Evolutionary conservation across 2,113 vertebrate genomes (phyloP).

Genomic region (Bungarus multicinctus): DNA sequence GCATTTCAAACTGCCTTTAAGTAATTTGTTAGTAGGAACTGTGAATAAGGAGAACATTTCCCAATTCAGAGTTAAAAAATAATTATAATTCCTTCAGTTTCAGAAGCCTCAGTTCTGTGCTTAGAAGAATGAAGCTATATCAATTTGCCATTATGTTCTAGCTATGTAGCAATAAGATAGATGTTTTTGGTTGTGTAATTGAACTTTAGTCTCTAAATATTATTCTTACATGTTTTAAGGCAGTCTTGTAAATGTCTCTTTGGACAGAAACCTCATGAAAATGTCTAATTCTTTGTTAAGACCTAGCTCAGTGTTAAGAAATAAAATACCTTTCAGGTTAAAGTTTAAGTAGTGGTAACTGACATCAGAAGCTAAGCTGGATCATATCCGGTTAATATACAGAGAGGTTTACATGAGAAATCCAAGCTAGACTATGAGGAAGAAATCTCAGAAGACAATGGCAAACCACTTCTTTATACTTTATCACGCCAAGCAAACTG

Average conservation of each 20-base stretch:
- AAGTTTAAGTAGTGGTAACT: neutral
- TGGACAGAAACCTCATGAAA: neutral
- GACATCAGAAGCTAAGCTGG: neutral
- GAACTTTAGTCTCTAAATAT: neutral
- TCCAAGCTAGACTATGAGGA: neutral
- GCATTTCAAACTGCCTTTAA: neutral
- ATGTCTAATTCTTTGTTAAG: neutral
- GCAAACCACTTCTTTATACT: neutral
- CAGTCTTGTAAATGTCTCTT: neutral
- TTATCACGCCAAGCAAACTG: neutral
- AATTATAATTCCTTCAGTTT: neutral
- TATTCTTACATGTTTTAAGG: neutral
- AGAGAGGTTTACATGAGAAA: neutral
- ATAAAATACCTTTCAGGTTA: neutral
- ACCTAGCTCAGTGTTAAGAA: neutral
- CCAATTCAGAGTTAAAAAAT: neutral
- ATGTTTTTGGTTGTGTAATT: neutral
- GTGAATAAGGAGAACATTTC: neutral
- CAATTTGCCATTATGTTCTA: neutral
- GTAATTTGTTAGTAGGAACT: neutral
- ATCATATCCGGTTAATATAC: neutral
- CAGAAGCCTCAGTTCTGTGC: neutral
- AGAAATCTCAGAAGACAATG: neutral
- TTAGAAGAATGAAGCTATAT: neutral
- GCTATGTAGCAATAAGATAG: neutral